Percentiles rank a stretch among this genome's conserved stretches.
These are phyloP conservation scores for Callorhinus ursinus DNA, from an alignment of 2,113 vertebrate genomes.

Conservation along the genomic window DNA sequence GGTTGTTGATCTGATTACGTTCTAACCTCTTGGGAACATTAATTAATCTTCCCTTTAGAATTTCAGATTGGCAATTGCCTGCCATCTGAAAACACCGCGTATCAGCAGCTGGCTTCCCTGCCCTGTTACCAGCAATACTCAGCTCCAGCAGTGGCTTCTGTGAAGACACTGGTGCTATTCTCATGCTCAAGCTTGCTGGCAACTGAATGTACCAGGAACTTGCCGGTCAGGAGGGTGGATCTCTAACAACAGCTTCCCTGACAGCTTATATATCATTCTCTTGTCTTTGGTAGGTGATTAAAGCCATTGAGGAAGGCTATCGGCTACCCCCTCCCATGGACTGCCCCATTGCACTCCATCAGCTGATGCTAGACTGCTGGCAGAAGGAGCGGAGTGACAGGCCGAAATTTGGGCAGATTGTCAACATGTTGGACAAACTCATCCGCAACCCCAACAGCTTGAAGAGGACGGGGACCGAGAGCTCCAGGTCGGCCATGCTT, in stretches of 20 bases:
- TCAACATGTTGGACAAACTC: conserved; percentile 99
- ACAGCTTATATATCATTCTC: background rate
- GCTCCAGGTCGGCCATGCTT: conserved; percentile 88
- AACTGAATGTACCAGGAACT: background rate
- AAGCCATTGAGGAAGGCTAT: conserved; percentile 98
- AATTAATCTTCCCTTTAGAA: background rate
- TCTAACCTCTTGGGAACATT: background rate
- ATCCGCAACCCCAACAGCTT: conserved; percentile 98
- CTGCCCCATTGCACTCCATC: conserved; percentile 96
- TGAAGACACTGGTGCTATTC: background rate
- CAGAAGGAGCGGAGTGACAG: conserved; percentile 96
- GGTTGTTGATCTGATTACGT: background rate
- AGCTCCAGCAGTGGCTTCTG: conserved; percentile 15
- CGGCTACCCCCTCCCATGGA: conserved; percentile 98
- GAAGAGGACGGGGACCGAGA: conserved; percentile 95
- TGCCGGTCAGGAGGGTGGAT: background rate
- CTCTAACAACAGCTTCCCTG: background rate
- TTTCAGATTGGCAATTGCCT: background rate
- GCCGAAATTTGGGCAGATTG: conserved; percentile 98
- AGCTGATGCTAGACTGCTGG: conserved; percentile 99
- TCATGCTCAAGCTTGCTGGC: background rate
- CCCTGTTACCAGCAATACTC: background rate
- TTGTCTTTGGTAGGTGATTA: conserved; percentile 92
- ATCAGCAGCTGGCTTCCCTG: conserved; percentile 3
- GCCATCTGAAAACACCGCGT: background rate